Base-by-base conservation (phyloP, 2,888 invertebrate species). In the Chydorus sphaericus region DNA sequence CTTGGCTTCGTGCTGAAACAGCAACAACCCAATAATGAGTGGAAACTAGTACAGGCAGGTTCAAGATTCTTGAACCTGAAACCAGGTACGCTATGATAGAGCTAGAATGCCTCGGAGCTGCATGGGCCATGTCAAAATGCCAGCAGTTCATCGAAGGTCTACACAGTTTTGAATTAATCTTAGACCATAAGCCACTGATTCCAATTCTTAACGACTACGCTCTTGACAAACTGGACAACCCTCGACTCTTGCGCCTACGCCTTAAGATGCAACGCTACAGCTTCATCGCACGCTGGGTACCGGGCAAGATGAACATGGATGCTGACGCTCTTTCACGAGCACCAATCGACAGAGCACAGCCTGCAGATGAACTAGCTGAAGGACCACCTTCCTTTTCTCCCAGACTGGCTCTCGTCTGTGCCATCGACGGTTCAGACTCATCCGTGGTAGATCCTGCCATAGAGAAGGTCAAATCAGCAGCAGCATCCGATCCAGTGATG, bases 321-420 rank as follows among this genome's bases (percentile, higher is more conserved):
- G 54, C 57, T 6, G 55, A 57, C 20, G 55, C 57, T 4, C 37
- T 56, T 18, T 57, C 55, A 14, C 16, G 57, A 8, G 39, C 48
- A 7, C 57, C 57, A 14, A 30, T 38, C 18, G 51, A 51, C 31
- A 29, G 18, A 4, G 33, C 33, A 18, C 23, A 18, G n/a, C 20
- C 18, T 7, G 31, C 31, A 20, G 33, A 51, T 6, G 29, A 28
- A 8, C 23, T 29, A 10, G 50, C n/a, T 8, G 50, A 49, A 49
- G 50, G 50, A 8, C 38, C 38, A 16, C 38, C 5, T 38, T 38
- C 38, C 5, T 8, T 14, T 3, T 16, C 38, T 14, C 7, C 23
- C 14, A 10, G n/a, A 11, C 5, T 26, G 18, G 18, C 18, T 29
- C 28, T 49, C 26, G 16, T 49, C 11, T 23, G 28, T 16, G 49